Percentiles rank a stretch among this genome's conserved stretches.
phyloP scores from a whole-genome alignment of 2,888 invertebrate species.

The Andrena hattorfiana region DNA sequence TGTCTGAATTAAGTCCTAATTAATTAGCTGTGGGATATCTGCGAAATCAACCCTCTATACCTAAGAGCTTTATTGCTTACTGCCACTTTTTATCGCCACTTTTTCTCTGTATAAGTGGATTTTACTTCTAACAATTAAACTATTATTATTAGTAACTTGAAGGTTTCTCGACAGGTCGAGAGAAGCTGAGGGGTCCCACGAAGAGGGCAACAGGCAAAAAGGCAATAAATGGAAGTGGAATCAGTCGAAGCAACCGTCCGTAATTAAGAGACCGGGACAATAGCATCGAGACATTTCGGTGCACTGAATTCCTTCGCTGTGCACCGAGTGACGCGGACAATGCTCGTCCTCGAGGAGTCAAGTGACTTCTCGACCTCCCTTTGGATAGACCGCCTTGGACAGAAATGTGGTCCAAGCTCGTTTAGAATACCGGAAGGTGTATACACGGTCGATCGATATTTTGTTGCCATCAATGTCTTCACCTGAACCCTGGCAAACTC shows the following conservation, averaged over 20 bases:
- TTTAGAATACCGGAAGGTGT: constrained; percentile 50
- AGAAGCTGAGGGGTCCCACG: neutral
- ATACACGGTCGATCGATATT: constrained; percentile 50
- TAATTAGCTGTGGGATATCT: too few species aligned
- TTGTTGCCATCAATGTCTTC: constrained; percentile 21
- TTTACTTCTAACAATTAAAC: too few species aligned
- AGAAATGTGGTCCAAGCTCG: constrained; percentile 58
- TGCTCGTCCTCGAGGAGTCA: constrained; percentile 63
- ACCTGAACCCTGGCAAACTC: neutral
- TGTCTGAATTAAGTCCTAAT: too few species aligned
- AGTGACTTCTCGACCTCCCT: constrained; percentile 67
- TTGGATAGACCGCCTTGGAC: constrained; percentile 44
- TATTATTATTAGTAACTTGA: too few species aligned
- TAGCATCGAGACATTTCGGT: constrained; percentile 58
- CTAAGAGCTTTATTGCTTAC: too few species aligned
- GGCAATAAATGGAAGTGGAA: constrained; percentile 33
- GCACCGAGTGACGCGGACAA: constrained; percentile 55
- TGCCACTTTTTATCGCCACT: too few species aligned
- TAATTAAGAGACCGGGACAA: constrained; percentile 59
- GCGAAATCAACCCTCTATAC: too few species aligned
- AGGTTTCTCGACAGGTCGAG: neutral
- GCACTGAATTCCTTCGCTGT: constrained; percentile 34
- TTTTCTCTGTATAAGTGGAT: too few species aligned
- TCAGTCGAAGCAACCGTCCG: constrained; percentile 25
- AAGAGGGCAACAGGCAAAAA: neutral